Conservation (phyloP, 2,888 invertebrate genomes). For the Xestia ashworthii region DNA sequence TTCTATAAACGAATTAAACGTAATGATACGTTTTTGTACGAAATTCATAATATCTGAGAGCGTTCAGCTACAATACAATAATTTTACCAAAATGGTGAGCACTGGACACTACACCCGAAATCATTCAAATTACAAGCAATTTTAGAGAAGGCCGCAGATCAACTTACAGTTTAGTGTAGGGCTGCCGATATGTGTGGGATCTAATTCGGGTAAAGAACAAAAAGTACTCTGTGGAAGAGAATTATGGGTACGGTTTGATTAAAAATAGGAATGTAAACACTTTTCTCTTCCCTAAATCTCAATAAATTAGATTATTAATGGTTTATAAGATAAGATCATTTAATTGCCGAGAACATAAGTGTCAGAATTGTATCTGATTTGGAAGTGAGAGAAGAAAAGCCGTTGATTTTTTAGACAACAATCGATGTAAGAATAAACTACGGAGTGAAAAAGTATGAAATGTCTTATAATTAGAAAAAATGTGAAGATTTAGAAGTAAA, state of each 20-base stretch:
- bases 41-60: slow-evolving; percentile 40
- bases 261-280: neutral
- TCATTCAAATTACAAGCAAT: slow-evolving; percentile 67
- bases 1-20: slow-evolving; percentile 35
- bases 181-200: slow-evolving; percentile 31
- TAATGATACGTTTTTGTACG: slow-evolving; percentile 41
- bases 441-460: neutral
- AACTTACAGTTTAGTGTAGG: slow-evolving; percentile 34
- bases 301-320: neutral
- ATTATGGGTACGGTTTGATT: neutral
- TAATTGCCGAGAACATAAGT: neutral
- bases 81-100: slow-evolving; percentile 55
- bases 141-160: slow-evolving; percentile 49
- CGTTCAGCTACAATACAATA: slow-evolving; percentile 50
- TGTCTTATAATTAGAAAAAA: neutral
- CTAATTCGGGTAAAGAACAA: no score
- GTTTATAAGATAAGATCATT: neutral
- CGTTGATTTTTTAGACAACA: neutral
- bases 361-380: neutral
- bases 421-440: neutral
- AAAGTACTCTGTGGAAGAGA: no score
- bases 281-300: neutral
- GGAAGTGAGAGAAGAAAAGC: neutral
- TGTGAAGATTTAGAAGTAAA: neutral
- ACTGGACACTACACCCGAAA: slow-evolving; percentile 60